These are phyloP conservation scores for Acipenser ruthenus DNA, from an alignment of 2,797 vertebrate species.

Conservation along the genomic window DNA sequence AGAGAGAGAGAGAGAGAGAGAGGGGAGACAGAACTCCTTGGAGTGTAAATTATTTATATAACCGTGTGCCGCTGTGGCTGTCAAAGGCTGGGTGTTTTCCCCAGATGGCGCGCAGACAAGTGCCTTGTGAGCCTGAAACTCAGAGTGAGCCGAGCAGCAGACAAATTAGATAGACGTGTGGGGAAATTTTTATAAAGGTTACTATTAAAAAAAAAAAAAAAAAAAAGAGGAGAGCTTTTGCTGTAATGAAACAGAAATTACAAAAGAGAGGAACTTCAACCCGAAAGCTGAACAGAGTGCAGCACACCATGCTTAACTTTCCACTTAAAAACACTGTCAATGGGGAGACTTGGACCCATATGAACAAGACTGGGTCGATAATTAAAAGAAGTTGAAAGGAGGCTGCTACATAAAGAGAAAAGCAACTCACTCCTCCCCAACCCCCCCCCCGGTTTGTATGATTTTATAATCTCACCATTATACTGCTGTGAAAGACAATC, in stretches of 20 bases:
- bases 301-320: too few species aligned
- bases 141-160: background rate
- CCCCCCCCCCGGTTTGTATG: too few species aligned
- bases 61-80: background rate
- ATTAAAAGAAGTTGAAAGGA: too few species aligned
- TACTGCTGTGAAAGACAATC: too few species aligned
- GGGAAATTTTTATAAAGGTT: conserved; percentile 10
- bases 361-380: too few species aligned
- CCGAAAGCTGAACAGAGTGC: background rate
- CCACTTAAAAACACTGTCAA: too few species aligned
- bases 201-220: conserved; percentile 2
- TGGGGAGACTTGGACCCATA: too few species aligned
- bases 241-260: background rate
- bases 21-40: background rate
- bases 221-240: background rate
- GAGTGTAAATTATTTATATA: background rate
- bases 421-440: too few species aligned
- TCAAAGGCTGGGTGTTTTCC: conserved; percentile 1
- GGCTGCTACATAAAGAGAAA: too few species aligned
- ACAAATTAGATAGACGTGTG: conserved; percentile 4
- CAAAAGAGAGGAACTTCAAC: background rate
- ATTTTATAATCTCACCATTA: too few species aligned
- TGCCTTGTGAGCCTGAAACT: conserved; percentile 3
- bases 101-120: background rate
- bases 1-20: too few species aligned